phyloP scores from a whole-genome alignment of 2,797 vertebrate genomes.

The Pelochelys cantorii region DNA sequence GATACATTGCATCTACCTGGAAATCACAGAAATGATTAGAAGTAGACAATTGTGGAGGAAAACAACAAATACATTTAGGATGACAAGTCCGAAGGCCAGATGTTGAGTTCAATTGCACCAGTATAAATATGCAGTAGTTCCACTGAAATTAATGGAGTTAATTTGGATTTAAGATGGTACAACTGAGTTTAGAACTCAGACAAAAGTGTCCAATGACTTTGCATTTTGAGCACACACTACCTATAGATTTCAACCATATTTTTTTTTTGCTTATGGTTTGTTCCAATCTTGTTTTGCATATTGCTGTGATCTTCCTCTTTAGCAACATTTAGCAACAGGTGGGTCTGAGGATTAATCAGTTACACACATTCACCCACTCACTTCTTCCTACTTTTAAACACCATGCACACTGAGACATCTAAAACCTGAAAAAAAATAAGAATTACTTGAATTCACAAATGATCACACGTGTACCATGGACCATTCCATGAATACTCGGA shows the following conservation, averaged over 20 bases:
- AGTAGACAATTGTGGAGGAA: rapidly evolving
- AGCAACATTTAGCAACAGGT: background rate
- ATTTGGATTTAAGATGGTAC: background rate
- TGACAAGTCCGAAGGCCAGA: rapidly evolving
- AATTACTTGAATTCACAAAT: background rate
- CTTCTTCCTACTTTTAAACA: background rate
- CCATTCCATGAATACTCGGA: background rate
- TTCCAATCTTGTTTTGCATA: rapidly evolving
- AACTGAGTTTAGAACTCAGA: background rate
- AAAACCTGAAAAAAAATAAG: background rate
- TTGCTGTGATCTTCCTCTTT: rapidly evolving
- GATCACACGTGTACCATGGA: background rate
- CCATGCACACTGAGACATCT: background rate
- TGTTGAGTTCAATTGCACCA: rapidly evolving
- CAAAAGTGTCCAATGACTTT: background rate
- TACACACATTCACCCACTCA: background rate
- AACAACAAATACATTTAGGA: background rate
- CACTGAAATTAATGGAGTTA: rapidly evolving
- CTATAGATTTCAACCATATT: background rate
- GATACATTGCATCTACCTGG: background rate
- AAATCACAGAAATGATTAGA: background rate
- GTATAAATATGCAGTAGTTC: rapidly evolving
- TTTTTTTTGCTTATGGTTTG: background rate
- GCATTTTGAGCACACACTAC: background rate
- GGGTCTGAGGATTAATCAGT: background rate